Percentiles rank a stretch among this genome's conserved stretches.
Evolutionary conservation across 2,113 vertebrate genomes (phyloP).

Genomic region (Galbula dea): DNA sequence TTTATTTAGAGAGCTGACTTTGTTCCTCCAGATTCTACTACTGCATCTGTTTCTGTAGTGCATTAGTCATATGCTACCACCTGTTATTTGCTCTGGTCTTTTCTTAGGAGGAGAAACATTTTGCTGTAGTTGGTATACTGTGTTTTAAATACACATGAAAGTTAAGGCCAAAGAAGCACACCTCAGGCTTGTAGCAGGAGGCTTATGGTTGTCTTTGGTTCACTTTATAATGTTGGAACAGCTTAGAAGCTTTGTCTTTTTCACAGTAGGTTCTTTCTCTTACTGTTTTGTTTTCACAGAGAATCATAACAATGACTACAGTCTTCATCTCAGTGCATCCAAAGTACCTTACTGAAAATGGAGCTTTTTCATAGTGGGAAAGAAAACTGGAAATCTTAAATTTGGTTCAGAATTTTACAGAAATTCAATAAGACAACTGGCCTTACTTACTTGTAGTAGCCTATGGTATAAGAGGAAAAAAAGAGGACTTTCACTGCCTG

Average conservation of each 20-base stretch:
- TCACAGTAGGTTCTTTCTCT: not conserved
- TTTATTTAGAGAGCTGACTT: not conserved
- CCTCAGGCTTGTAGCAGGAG: not conserved
- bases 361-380: not conserved
- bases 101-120: not conserved
- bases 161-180: not conserved
- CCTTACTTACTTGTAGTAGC: not conserved
- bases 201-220: not conserved
- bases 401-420: not conserved
- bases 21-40: not conserved
- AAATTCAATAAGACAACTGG: not conserved
- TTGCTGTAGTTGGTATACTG: not conserved
- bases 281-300: not conserved
- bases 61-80: not conserved
- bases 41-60: not conserved
- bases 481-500: not conserved
- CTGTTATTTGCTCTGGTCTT: not conserved
- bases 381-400: not conserved
- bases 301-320: not conserved
- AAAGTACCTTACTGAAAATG: not conserved
- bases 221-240: not conserved
- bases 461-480: not conserved
- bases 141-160: not conserved
- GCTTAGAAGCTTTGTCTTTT: not conserved
- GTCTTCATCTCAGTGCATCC: not conserved